Conservation (phyloP, 2,797 vertebrate species). For the Lacerta agilis region DNA sequence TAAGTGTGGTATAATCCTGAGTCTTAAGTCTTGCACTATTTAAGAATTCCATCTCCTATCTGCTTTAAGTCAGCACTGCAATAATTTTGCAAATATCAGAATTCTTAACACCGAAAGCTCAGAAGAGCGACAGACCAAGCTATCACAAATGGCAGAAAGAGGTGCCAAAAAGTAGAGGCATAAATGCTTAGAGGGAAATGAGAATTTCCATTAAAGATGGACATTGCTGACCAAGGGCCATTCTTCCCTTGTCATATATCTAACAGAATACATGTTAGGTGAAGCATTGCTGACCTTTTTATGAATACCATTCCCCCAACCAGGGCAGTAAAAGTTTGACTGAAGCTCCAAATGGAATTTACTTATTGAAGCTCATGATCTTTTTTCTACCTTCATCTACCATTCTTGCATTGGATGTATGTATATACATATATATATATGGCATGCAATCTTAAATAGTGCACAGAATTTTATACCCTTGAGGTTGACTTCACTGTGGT, state of each 20-base stretch:
- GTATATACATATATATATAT: too few species aligned
- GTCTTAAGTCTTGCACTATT: not conserved
- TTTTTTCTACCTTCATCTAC: not conserved
- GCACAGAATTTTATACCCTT: not conserved
- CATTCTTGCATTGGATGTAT: not conserved
- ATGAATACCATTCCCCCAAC: not conserved
- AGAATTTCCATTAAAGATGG: not conserved
- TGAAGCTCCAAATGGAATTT: not conserved
- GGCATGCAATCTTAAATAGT: not conserved
- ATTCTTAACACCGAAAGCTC: not conserved
- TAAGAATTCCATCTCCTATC: not conserved
- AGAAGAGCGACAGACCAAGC: not conserved
- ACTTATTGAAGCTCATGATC: not conserved
- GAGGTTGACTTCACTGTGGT: not conserved
- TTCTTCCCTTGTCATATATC: not conserved
- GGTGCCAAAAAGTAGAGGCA: not conserved
- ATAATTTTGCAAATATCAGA: not conserved
- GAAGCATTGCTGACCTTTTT: not conserved
- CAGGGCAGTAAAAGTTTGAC: too few species aligned
- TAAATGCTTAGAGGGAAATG: not conserved
- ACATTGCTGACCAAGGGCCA: not conserved
- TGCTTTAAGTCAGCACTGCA: not conserved
- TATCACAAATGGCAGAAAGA: not conserved
- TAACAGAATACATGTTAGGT: not conserved
- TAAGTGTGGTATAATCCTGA: not conserved